A percentile compares a stretch with the other conserved stretches of the same genome.
Conservation (phyloP, 1,140 invertebrate species). For the Rhynchophorus ferrugineus region DNA sequence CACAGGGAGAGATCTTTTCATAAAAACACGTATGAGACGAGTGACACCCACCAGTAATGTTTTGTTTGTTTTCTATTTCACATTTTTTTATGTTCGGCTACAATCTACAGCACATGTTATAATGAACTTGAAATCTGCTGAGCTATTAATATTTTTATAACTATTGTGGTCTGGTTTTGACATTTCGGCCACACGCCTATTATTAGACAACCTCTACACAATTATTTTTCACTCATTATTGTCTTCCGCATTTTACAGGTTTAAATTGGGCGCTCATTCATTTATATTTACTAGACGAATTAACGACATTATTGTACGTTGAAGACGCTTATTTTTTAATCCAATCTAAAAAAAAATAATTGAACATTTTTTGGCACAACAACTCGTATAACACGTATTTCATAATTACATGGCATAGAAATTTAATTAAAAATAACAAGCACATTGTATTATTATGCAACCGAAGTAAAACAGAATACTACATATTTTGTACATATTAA, state of each 20-base stretch:
- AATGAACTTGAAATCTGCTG: constrained; percentile 23
- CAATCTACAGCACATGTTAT: constrained; percentile 19
- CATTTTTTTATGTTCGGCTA: constrained; percentile 20
- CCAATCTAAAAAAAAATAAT: too few relatives aligned
- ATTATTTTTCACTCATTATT: neutral
- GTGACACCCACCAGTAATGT: constrained; percentile 24
- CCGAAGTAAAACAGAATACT: too few relatives aligned
- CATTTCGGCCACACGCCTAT: constrained; percentile 11
- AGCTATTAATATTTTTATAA: constrained; percentile 23
- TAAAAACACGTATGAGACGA: constrained; percentile 18
- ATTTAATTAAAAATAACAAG: too few relatives aligned
- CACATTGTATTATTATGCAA: too few relatives aligned
- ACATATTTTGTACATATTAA: too few relatives aligned
- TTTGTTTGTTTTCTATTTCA: constrained; percentile 23
- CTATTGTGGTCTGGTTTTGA: constrained; percentile 17
- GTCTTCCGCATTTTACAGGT: constrained; percentile 4
- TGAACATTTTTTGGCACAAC: too few relatives aligned
- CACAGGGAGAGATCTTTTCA: constrained; percentile 17
- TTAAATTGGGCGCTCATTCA: too few relatives aligned
- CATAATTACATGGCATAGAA: too few relatives aligned
- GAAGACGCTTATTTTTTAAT: too few relatives aligned
- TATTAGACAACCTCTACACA: constrained; percentile 6
- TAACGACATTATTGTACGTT: too few relatives aligned
- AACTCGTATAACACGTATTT: too few relatives aligned
- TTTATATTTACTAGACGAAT: too few relatives aligned